Evolutionary conservation across 1,140 invertebrate species (phyloP).

Genomic region (Drosophila insularis): DNA sequence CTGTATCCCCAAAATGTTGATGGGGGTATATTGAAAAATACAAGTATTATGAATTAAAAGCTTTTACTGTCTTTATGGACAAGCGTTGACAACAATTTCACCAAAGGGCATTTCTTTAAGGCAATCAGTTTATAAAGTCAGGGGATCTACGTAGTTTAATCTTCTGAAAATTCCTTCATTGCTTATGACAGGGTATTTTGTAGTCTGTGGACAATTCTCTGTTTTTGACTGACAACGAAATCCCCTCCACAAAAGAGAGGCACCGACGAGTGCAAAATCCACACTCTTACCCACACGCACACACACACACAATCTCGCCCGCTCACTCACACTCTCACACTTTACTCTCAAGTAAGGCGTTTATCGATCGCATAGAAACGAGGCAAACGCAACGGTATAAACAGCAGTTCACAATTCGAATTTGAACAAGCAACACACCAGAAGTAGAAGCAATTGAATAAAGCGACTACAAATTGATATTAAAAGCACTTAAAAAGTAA

Average conservation of each 20-base stretch:
- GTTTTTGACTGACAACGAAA: slow-evolving; percentile 56
- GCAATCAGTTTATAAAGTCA: no score
- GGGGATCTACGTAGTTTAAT: no score
- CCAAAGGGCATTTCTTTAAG: no score
- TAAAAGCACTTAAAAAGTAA: slow-evolving; percentile 24
- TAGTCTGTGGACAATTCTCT: neutral
- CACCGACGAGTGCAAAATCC: slow-evolving; percentile 74
- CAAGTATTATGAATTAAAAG: no score
- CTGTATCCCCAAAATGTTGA: neutral
- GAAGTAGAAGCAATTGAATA: slow-evolving; percentile 28
- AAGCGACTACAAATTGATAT: slow-evolving; percentile 36
- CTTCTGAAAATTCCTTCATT: no score
- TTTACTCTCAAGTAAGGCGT: slow-evolving; percentile 13
- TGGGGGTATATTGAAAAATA: neutral
- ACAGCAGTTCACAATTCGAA: slow-evolving; percentile 74
- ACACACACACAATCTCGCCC: slow-evolving; percentile 35
- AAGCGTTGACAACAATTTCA: no score
- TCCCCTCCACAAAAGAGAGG: slow-evolving; percentile 36
- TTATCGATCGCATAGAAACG: slow-evolving; percentile 72
- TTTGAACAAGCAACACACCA: slow-evolving; percentile 59
- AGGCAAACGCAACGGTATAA: slow-evolving; percentile 74
- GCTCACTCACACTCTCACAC: slow-evolving; percentile 33
- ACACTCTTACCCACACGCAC: slow-evolving; percentile 32
- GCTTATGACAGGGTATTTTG: neutral
- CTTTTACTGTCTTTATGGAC: no score